A percentile compares a stretch with the other conserved stretches of the same genome.
Evolutionary conservation across 2,888 invertebrate genomes (phyloP).

Genomic region (Ophion ventricosus): DNA sequence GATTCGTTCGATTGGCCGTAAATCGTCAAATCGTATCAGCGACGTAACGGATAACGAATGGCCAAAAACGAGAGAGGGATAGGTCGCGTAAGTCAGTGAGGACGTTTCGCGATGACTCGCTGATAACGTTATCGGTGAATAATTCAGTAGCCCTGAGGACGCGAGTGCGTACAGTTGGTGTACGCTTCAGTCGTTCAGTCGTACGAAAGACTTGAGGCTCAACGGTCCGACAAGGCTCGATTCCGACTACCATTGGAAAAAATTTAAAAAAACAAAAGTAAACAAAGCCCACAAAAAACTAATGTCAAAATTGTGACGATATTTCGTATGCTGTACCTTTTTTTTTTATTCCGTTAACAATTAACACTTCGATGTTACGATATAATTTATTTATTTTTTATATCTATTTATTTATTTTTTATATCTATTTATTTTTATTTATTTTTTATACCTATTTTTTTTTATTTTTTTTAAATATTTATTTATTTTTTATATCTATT

Average conservation of each 20-base stretch:
- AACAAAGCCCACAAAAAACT: background rate
- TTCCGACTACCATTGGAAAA: background rate
- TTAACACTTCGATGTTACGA: no score
- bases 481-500: no score
- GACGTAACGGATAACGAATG: background rate
- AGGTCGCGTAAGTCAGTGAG: background rate
- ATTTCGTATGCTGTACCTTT: background rate
- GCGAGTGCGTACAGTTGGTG: background rate
- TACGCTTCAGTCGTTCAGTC: no score
- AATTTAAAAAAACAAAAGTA: background rate
- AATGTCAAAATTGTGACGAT: no score
- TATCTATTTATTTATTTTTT: no score
- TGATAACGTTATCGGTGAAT: constrained; percentile 60
- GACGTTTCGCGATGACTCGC: constrained; percentile 34
- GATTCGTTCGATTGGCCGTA: no score
- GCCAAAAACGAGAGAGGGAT: background rate
- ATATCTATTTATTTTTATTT: no score
- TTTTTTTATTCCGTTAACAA: no score
- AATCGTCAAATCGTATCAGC: background rate
- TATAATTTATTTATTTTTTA: no score
- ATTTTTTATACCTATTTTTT: no score
- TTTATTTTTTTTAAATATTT: no score
- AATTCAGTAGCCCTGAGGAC: constrained; percentile 26
- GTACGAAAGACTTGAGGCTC: constrained; percentile 44
- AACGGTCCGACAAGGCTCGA: constrained; percentile 29